These are phyloP conservation scores for Pollachius pollachius DNA, from an alignment of 2,113 vertebrate species.

Conservation along the genomic window DNA sequence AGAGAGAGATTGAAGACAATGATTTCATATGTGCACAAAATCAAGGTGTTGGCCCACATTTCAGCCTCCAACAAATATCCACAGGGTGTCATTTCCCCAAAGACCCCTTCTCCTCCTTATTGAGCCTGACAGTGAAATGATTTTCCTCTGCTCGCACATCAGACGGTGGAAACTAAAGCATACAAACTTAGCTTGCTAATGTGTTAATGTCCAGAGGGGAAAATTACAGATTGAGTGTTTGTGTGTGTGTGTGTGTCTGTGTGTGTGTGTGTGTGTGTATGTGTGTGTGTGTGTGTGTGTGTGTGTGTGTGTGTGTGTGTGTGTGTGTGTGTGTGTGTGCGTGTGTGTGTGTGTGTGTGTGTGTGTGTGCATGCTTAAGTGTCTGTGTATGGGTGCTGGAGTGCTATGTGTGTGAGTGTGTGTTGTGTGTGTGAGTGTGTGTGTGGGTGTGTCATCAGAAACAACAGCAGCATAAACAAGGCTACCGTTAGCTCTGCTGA, in stretches of 20 bases:
- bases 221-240: constrained; percentile 3
- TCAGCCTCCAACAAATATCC: constrained; percentile 7
- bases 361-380: too few relatives aligned
- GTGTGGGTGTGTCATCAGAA: too few relatives aligned
- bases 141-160: constrained; percentile 35
- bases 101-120: constrained; percentile 26
- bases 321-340: too few relatives aligned
- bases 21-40: too few relatives aligned
- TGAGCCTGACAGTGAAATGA: constrained; percentile 22
- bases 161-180: constrained; percentile 15
- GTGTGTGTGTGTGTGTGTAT: constrained; percentile 9
- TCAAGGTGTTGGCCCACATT: constrained; percentile 5
- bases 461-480: too few relatives aligned
- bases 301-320: too few relatives aligned
- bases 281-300: too few relatives aligned
- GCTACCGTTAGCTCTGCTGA: background rate
- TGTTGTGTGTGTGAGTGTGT: too few relatives aligned
- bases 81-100: background rate
- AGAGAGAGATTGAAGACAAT: constrained; percentile 5
- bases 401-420: too few relatives aligned
- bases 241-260: constrained; percentile 5
- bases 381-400: too few relatives aligned
- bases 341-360: too few relatives aligned
- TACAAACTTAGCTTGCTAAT: constrained; percentile 37
- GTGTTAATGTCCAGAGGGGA: constrained; percentile 28